Base-by-base conservation (phyloP, 2,797 vertebrate genomes). In the Capromys pilorides region DNA sequence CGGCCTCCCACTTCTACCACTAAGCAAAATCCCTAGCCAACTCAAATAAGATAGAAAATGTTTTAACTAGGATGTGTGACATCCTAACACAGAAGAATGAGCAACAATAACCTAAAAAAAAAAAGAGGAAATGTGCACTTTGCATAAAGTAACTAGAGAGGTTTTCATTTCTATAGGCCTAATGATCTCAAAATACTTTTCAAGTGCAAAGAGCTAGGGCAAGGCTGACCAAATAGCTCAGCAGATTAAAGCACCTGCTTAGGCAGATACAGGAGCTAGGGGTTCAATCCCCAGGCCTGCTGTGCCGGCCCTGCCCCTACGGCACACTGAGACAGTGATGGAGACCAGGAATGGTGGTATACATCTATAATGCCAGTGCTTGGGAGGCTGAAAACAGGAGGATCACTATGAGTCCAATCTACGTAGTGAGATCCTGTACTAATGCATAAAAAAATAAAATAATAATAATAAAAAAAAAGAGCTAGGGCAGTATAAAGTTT, bases 41-140 rank as follows among this genome's bases (percentile, higher is more conserved):
- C 88, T 85, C 64, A 93, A 75, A 85, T 36, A 39, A 84, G 64
- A 87, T 2, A 77, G 45, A 86, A 84, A 91, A 86, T 19, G 79
- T 67, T 62, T 59, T 41, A 86, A 86, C 11, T 81, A 88, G 31
- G 64, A 90, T 12, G 28, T 26, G 87, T 31, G 26, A 49, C 59
- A 36, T 64, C 49, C 59, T 66, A 61, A 93, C 26, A 93, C 1
- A 61, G 31, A 94, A 61, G 71, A 89, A 71, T 51, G 26, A 73
- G 41, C 71, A 81, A 78, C 6, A 64, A 26, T 86, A 80, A 93
- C 24, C 54, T 66, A 82, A 71, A 94, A 39, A 66, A 79, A 8
- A 45, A 8, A 45, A 45, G 45, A 45, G 45, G 51, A 69, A 2
- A 14, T 49, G 11, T 92, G 24, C n/a, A 18, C 36, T 24, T n/a